These are phyloP conservation scores for Scrobipalpa costella DNA, from an alignment of 2,888 invertebrate genomes.

Conservation along the genomic window DNA sequence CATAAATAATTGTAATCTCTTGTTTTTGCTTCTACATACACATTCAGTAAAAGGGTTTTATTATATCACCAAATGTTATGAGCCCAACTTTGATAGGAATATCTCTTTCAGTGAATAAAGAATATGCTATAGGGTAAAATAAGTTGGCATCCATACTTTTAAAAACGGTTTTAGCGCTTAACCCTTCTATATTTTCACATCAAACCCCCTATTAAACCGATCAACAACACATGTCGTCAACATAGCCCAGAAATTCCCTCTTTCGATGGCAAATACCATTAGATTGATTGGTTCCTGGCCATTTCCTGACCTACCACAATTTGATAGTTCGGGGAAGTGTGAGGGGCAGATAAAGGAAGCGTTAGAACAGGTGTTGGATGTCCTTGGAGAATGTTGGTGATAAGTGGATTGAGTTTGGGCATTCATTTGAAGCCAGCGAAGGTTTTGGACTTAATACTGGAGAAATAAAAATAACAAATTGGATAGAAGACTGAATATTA, in stretches of 20 bases:
- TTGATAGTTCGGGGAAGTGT: conserved; percentile 9
- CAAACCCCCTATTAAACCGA: conserved; percentile 25
- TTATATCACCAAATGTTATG: too few species aligned
- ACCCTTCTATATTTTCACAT: background rate
- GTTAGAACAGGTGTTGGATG: conserved; percentile 13
- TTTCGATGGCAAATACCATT: conserved; percentile 27
- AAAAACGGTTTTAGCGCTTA: background rate
- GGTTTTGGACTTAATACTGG: background rate
- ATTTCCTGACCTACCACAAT: conserved; percentile 10
- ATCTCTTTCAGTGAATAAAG: too few species aligned
- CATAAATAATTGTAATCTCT: too few species aligned
- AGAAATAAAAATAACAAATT: too few species aligned
- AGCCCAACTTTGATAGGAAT: too few species aligned
- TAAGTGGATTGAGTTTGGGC: background rate
- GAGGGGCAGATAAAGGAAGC: conserved; percentile 5
- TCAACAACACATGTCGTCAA: conserved; percentile 41
- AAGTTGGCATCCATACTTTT: too few species aligned
- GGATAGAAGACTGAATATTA: too few species aligned
- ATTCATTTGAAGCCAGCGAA: background rate
- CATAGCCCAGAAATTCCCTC: conserved; percentile 24
- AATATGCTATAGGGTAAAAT: too few species aligned
- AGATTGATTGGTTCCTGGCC: conserved; percentile 34
- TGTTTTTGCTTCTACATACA: too few species aligned
- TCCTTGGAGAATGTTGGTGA: background rate
- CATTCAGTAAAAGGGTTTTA: too few species aligned